Evolutionary conservation across 2,113 vertebrate genomes (phyloP), one percentile per base, ranked within the genome.

Genomic region (Pterocles gutturalis): DNA sequence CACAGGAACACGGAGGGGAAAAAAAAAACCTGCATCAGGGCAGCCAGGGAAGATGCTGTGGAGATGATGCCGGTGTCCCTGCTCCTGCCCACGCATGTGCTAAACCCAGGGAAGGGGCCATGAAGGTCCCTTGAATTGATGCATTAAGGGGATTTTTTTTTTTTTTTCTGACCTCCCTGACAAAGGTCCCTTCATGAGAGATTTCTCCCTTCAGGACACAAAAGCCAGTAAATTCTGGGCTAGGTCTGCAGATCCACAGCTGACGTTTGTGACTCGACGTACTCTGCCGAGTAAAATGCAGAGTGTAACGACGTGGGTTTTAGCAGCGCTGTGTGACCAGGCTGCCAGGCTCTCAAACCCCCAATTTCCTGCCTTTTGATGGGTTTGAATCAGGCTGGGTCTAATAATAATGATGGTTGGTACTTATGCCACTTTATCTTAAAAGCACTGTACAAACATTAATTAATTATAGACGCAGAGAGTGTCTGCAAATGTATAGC

Each of bases 401-500:
- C 88, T 84, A 87, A 87, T 94, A 95, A 94, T 94, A 87, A 96
- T 55, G 94, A 71, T 71, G 75, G 88, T 48, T 43, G 94, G 94
- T 84, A 87, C 86, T 97, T 97, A 71, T 4, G 79, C 82, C 90
- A 89, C 88, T 96, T 96, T 96, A 95, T 95, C 96, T 91, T 91
- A 92, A 94, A 95, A 94, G 92, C 92, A 33, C 92, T 76, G 86
- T 84, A 28, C 92, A 97, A 93, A 96, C 90, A 95, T 93, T 94
- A 87, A 95, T 96, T 95, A 94, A 95, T 96, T 91, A 90, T 19
- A 95, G 94, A 89, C 88, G n/a, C 95, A 94, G 93, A 4, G 54
- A 38, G 62, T 1, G 90, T 38, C 85, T 92, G 95, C 60, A 12
- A 43, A 64, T n/a, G 86, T 7, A 15, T 70, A 38, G 88, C 95